Percentiles rank a stretch among this genome's conserved stretches.
Conservation (phyloP, 2,888 invertebrate genomes). For the Pediacus dermestoides region DNA sequence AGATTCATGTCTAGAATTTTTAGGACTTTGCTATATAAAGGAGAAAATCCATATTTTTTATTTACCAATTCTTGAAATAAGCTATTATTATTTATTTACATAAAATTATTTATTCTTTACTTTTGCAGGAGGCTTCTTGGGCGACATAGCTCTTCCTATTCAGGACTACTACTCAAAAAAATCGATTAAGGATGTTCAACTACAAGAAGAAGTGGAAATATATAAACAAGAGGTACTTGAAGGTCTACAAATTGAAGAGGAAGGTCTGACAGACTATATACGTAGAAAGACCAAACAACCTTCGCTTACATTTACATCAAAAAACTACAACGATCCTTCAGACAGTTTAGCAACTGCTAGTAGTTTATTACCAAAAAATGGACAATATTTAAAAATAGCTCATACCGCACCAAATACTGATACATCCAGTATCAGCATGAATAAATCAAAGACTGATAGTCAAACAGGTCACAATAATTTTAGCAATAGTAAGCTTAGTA, state of each 20-base stretch:
- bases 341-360: constrained; percentile 27
- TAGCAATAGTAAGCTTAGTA: too few relatives aligned
- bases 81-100: constrained; percentile 1
- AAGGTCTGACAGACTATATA: constrained; percentile 71
- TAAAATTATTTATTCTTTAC: constrained; percentile 23
- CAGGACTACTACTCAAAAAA: constrained; percentile 29
- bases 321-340: constrained; percentile 43
- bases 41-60: too few relatives aligned
- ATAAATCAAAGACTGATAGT: too few relatives aligned
- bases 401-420: too few relatives aligned
- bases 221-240: constrained; percentile 79
- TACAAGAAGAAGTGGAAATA: constrained; percentile 76
- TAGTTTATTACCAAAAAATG: constrained; percentile 26
- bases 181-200: constrained; percentile 36
- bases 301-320: constrained; percentile 26
- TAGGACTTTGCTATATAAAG: too few relatives aligned
- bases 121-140: constrained; percentile 73
- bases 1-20: too few relatives aligned
- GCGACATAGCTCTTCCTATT: constrained; percentile 75
- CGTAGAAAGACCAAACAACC: constrained; percentile 69
- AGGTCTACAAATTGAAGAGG: constrained; percentile 80
- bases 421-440: too few relatives aligned
- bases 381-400: constrained; percentile 30
- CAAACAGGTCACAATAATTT: too few relatives aligned
- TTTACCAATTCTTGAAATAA: neutral